phyloP scores from a whole-genome alignment of 2,888 invertebrate genomes.

The Xestia xanthographa region DNA sequence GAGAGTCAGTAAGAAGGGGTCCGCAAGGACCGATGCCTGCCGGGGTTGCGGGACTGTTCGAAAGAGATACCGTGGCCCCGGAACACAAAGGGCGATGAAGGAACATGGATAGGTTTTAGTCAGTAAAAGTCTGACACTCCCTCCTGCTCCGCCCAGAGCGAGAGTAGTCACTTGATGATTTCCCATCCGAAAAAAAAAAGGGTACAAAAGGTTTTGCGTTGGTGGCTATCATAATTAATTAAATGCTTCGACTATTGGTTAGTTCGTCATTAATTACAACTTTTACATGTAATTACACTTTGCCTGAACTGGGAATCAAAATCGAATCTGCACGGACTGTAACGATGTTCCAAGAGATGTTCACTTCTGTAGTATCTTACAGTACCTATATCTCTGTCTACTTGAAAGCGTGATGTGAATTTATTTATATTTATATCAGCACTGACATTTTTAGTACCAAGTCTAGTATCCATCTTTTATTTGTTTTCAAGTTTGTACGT shows the following conservation, averaged over 20 bases:
- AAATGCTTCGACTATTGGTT: background rate
- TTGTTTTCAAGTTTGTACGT: slow-evolving; percentile 4
- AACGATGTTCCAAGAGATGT: background rate
- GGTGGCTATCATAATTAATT: background rate
- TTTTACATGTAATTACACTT: background rate
- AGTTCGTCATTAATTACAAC: background rate
- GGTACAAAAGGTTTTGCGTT: background rate
- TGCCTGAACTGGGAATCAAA: background rate
- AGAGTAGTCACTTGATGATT: no score
- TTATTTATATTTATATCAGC: slow-evolving; percentile 41
- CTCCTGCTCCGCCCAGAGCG: no score
- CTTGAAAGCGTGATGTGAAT: slow-evolving; percentile 23
- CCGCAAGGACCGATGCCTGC: no score
- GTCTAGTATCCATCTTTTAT: slow-evolving; percentile 26
- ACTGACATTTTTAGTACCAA: slow-evolving; percentile 30
- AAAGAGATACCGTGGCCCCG: no score
- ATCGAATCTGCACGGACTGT: background rate
- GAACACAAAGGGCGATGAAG: no score
- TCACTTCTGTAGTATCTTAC: background rate
- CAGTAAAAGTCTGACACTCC: no score
- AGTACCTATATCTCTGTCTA: slow-evolving; percentile 3
- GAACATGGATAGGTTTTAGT: no score
- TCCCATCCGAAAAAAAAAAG: no score
- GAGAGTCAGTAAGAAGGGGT: no score
- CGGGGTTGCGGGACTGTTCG: no score